Percentiles rank a stretch among this genome's conserved stretches.
These are phyloP conservation scores for Micrastur ruficollis DNA, from an alignment of 2,797 vertebrate species.

Conservation along the genomic window DNA sequence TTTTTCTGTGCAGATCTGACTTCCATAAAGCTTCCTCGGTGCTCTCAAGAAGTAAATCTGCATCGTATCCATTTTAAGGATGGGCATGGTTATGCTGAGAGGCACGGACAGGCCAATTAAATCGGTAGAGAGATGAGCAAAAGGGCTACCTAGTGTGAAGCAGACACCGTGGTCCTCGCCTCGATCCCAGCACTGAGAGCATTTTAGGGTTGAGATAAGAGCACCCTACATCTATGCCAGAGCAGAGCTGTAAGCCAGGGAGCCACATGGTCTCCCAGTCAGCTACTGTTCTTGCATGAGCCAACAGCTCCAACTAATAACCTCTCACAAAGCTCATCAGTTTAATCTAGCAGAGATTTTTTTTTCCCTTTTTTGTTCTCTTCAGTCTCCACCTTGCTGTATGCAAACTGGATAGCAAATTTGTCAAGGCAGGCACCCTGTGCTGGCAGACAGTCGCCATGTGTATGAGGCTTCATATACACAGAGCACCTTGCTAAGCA, in stretches of 20 bases:
- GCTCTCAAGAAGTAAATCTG: not conserved
- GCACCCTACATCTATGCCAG: not conserved
- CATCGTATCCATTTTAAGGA: not conserved
- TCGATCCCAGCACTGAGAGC: not conserved
- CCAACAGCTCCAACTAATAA: not conserved
- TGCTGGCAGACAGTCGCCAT: fast-evolving
- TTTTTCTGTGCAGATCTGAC: not conserved
- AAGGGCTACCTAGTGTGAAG: not conserved
- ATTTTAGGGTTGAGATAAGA: not conserved
- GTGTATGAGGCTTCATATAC: fast-evolving
- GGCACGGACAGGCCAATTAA: not conserved
- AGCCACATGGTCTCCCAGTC: fast-evolving
- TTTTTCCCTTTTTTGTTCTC: not conserved
- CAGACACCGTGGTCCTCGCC: fast-evolving
- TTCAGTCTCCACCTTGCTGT: not conserved
- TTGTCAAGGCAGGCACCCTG: not conserved
- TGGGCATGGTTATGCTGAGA: not conserved
- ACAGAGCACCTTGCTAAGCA: not conserved
- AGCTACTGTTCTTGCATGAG: not conserved
- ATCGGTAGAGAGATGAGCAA: not conserved
- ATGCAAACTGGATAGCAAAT: not conserved
- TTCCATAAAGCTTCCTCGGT: not conserved
- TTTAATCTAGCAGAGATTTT: not conserved
- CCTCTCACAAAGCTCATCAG: not conserved
- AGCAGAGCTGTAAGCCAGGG: not conserved